Percentiles rank a stretch among this genome's conserved stretches.
These are phyloP conservation scores for Girardia tigrina DNA, from an alignment of 2,888 invertebrate species.

Conservation along the genomic window DNA sequence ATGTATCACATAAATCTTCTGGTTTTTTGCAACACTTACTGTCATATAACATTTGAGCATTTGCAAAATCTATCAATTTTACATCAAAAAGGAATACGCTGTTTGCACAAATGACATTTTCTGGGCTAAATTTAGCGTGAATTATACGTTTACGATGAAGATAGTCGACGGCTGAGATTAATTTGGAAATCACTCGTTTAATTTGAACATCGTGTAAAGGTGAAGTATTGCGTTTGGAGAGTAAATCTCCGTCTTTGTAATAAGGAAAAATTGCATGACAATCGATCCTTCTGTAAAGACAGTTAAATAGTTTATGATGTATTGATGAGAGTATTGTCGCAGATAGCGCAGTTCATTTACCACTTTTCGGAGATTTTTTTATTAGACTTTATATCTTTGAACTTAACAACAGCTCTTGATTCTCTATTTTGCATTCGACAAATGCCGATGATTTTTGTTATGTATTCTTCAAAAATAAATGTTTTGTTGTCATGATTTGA, in stretches of 20 bases:
- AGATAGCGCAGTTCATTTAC: background rate
- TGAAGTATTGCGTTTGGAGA: background rate
- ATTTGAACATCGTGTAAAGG: background rate
- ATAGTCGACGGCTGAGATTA: background rate
- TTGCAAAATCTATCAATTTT: background rate
- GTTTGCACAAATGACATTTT: background rate
- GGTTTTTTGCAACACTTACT: background rate
- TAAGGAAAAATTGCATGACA: constrained; percentile 9
- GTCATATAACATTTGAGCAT: background rate
- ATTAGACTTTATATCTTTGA: background rate
- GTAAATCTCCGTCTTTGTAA: background rate
- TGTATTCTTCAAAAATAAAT: background rate
- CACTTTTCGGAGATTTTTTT: no score
- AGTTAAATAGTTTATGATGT: background rate
- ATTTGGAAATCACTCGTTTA: background rate
- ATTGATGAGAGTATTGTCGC: background rate
- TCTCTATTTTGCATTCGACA: constrained; percentile 5
- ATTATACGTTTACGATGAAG: background rate
- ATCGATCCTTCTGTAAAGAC: background rate
- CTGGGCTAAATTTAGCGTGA: background rate
- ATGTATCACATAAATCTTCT: background rate
- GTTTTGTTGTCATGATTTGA: background rate
- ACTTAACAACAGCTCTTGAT: background rate
- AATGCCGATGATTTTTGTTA: background rate
- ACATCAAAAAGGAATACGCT: background rate